Base-by-base conservation (phyloP, 2,797 vertebrate species). In the Malacoraja senta region DNA sequence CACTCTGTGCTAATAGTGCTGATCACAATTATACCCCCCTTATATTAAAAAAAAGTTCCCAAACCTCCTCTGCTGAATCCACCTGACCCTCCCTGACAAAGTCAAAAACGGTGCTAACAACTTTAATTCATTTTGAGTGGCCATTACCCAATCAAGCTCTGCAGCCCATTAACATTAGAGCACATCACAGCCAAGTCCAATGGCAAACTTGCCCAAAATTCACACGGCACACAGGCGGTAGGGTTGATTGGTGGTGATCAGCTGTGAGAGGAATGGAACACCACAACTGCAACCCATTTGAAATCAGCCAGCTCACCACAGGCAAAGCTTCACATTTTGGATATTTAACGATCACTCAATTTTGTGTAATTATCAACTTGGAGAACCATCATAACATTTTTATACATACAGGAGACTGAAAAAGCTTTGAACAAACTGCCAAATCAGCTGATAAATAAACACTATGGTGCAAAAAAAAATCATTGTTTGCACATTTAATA, bases 391-490 rank as follows among this genome's bases (percentile, higher is more conserved):
- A 65, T 53, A 92, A 29, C 8, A 38, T 4, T 26, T 71, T 26
- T 91, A 72, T 21, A 71, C 7, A 72, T 21, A 71, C 7, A 29
- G 12, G 38, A 74, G 68, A 29, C 90, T 72, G 68, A 24, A 21
- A 74, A 91, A 91, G 17, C 71, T 74, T 91, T 91, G 63, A 91
- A 35, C 21, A 74, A 72, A 74, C 38, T 91, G 38, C 13, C 35
- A 53, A 91, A 74, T 74, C 12, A n/a, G 44, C 24, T 72, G 15
- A 76, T 24, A 74, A 72, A 71, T 91, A 72, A 44, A 91, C 13
- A 17, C n/a, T 4, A 35, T 24, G 35, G 35, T 72, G 68, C 71
- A 76, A 92, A 74, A 32, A 72, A 44, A 92, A 76, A 53, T 44
- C 3, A 76, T 74, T 38, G 4, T 74, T 74, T 53, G 19, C 26